Percentiles rank a stretch among this genome's conserved stretches.
These are phyloP conservation scores for Drosophila cognata DNA, from an alignment of 2,888 invertebrate species.

Conservation along the genomic window DNA sequence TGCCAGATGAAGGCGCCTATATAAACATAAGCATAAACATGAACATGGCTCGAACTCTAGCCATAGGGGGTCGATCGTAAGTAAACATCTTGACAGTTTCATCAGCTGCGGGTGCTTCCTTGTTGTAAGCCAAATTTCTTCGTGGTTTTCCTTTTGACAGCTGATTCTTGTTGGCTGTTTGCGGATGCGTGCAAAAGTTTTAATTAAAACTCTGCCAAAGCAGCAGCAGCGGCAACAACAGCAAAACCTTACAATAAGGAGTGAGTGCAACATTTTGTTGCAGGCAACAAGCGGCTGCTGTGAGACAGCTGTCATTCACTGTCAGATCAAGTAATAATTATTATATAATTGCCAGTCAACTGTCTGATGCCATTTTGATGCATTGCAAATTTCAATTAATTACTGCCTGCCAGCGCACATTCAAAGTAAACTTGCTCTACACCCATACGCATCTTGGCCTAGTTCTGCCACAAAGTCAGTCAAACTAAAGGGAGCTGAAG, in stretches of 20 bases:
- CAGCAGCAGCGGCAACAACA: not conserved
- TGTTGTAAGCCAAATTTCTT: constrained; percentile 32
- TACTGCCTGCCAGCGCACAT: constrained; percentile 37
- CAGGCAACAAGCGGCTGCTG: constrained; percentile 31
- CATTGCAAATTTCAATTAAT: constrained; percentile 69
- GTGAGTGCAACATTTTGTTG: constrained; percentile 49
- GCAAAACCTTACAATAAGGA: constrained; percentile 22
- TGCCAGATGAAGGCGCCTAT: constrained; percentile 38
- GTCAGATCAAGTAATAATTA: constrained; percentile 56
- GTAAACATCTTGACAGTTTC: constrained; percentile 45
- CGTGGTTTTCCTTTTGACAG: constrained; percentile 27
- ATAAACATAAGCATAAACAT: constrained; percentile 35
- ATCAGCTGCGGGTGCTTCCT: constrained; percentile 38
- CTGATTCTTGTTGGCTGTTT: constrained; percentile 29
- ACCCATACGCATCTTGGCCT: constrained; percentile 30
- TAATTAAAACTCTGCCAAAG: constrained; percentile 48
- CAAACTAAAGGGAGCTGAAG: not conserved
- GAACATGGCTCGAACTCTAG: constrained; percentile 10
- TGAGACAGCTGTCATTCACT: constrained; percentile 59
- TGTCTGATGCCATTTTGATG: constrained; percentile 52
- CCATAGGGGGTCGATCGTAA: constrained; percentile 36
- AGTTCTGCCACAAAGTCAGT: constrained; percentile 28
- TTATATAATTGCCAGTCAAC: constrained; percentile 62
- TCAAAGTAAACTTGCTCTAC: constrained; percentile 2
- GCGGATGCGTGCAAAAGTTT: constrained; percentile 51